These are phyloP conservation scores for Sander vitreus DNA, from an alignment of 2,113 vertebrate genomes.

Conservation along the genomic window DNA sequence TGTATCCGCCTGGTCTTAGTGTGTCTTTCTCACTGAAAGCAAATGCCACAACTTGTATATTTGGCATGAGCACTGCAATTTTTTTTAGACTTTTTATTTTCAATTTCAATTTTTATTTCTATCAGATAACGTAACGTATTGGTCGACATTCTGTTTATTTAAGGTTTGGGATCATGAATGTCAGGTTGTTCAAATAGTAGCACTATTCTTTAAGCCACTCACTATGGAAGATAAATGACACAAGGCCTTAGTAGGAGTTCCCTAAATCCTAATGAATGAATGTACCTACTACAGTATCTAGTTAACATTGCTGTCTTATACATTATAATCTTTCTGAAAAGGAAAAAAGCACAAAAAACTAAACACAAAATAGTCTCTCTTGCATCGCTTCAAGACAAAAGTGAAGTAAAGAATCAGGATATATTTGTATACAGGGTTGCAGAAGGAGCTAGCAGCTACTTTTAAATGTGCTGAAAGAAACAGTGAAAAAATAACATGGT, in stretches of 20 bases:
- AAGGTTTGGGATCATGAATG: background rate
- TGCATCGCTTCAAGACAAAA: background rate
- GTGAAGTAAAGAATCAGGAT: background rate
- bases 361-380: background rate
- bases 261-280: background rate
- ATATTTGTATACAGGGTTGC: background rate
- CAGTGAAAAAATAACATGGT: constrained; percentile 11
- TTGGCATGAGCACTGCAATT: background rate
- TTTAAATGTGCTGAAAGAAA: constrained; percentile 14
- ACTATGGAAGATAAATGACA: background rate
- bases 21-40: background rate
- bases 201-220: background rate
- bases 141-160: background rate
- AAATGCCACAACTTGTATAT: background rate
- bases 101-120: background rate
- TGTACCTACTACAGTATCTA: background rate
- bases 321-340: background rate
- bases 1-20: background rate
- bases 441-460: background rate
- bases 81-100: background rate
- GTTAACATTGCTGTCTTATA: background rate
- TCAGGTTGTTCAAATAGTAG: background rate
- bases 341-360: background rate
- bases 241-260: background rate
- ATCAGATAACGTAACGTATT: background rate